Base-by-base conservation (phyloP, 1,140 invertebrate species). In the Scaptodrosophila lebanonensis region DNA sequence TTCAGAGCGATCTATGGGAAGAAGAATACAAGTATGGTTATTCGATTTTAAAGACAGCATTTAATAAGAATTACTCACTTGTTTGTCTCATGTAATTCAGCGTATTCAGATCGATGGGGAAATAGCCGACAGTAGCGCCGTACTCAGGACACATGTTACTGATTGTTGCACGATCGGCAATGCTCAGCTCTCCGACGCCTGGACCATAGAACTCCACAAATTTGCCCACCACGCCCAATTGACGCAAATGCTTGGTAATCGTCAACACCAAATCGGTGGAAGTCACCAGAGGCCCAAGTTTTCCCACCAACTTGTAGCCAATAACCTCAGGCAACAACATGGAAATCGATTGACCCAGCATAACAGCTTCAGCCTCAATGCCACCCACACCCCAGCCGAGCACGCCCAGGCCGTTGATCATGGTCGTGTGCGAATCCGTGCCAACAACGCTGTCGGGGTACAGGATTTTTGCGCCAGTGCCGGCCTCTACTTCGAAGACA, bases 71-170 rank as follows among this genome's bases (percentile, higher is more conserved):
- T 0, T 4, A 54, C 73, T 88, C 87, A 97, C 97, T 96, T 58
- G 97, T 98, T 89, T 98, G 96, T 36, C 88, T 87, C 18, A 98
- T 90, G 85, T 99, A 99, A 18, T 89, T 87, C 13, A 99, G 89
- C 18, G 95, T 97, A 29, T 93, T 92, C 16, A 91, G 87, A 88
- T 99, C 98, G 1, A 98, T 94, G 1, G 98, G 95, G 88, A 99
- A 99, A 86, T 94, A 98, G 0, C 95, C 97, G 61, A 97, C 93
- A 0, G 98, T 99, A 5, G 98, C 98, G 15, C 98, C 95, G 87
- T 98, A 99, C 89, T 99, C 98, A 0, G 97, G 97, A 86, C 95
- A 98, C 98, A 99, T 99, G 88, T 99, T 99, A 25, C 92, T 97
- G 84, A 95, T 98, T 25, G 91, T 98, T 54, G 93, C 97, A 56